A percentile compares a stretch with the other conserved stretches of the same genome.
These are phyloP conservation scores for Fundulus diaphanus DNA, from an alignment of 2,797 vertebrate genomes.

Conservation along the genomic window DNA sequence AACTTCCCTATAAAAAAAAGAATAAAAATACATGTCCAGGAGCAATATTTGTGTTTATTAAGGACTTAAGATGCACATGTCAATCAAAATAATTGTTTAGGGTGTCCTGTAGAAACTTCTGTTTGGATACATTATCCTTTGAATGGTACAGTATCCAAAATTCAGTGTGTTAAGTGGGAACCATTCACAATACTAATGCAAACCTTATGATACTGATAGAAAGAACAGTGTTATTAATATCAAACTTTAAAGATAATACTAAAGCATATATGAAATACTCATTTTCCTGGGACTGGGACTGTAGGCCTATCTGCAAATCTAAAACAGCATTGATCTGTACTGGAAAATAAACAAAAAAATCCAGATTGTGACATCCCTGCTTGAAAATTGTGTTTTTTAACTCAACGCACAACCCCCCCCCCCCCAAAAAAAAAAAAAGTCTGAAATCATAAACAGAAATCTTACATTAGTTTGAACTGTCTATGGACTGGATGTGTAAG, in stretches of 20 bases:
- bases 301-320: background rate
- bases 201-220: background rate
- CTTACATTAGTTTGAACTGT: background rate
- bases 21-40: background rate
- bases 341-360: background rate
- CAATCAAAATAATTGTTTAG: no score
- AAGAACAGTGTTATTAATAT: background rate
- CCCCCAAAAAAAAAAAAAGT: background rate
- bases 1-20: background rate
- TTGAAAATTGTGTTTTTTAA: slow-evolving; percentile 6
- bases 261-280: background rate
- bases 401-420: background rate
- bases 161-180: background rate
- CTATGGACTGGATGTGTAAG: slow-evolving; percentile 12
- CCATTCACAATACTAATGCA: background rate
- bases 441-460: slow-evolving; percentile 5
- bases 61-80: background rate
- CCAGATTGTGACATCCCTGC: background rate
- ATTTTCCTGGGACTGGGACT: background rate
- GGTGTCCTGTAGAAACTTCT: background rate
- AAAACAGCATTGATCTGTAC: background rate
- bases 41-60: background rate
- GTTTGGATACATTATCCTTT: background rate
- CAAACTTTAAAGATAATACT: background rate
- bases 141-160: background rate